phyloP scores from a whole-genome alignment of 2,113 vertebrate species.

The Brachyhypopomus gauderio region DNA sequence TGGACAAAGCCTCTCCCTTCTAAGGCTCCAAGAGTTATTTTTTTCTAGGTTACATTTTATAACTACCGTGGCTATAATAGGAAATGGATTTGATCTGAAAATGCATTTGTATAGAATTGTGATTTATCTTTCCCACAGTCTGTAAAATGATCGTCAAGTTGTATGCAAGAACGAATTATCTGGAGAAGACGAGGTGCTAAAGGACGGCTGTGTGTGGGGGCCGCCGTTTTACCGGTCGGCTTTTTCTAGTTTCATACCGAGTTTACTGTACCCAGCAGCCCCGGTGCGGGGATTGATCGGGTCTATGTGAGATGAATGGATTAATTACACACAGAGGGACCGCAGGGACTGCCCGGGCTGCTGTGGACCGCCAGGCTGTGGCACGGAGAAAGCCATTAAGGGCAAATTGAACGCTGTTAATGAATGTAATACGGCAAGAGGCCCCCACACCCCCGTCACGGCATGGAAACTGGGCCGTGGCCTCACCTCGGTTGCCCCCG shows the following conservation, averaged over 20 bases:
- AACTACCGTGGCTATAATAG: neutral
- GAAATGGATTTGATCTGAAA: neutral
- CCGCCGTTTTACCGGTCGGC: neutral
- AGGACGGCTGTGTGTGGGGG: neutral
- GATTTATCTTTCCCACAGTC: neutral
- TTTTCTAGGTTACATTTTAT: neutral
- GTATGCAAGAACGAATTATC: conserved; percentile 3
- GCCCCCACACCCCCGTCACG: conserved; percentile 45
- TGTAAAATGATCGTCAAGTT: neutral
- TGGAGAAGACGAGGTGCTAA: neutral
- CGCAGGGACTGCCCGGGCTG: conserved; percentile 62
- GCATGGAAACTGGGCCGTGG: conserved; percentile 54
- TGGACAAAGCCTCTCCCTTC: conserved; percentile 12
- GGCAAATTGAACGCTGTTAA: conserved; percentile 79
- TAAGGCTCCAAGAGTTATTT: conserved; percentile 12
- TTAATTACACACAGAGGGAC: conserved; percentile 76
- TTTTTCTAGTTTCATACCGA: neutral
- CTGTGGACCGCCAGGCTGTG: conserved; percentile 60
- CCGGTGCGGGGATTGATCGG: conserved; percentile 71
- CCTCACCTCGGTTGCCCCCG: conserved; percentile 57
- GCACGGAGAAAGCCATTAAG: conserved; percentile 75
- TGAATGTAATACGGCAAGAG: conserved; percentile 73
- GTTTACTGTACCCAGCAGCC: conserved; percentile 42
- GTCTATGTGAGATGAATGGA: conserved; percentile 79
- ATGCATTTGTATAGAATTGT: neutral